Conservation (phyloP, 2,113 vertebrate genomes). For the Talpa occidentalis region DNA sequence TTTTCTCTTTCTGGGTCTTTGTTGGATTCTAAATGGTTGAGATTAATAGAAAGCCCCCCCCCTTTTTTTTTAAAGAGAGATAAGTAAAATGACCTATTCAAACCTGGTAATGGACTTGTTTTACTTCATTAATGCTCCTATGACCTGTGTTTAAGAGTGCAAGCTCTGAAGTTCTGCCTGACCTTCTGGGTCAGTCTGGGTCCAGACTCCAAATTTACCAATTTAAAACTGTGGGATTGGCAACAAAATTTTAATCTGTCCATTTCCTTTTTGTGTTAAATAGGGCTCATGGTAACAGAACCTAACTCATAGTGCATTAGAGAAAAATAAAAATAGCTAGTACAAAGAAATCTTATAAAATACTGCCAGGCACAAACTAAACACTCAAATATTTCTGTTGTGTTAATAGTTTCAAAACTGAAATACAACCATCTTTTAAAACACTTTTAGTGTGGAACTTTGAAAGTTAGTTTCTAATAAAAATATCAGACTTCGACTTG, state of each 20-base stretch:
- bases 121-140: background rate
- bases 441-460: background rate
- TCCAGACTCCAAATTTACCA: background rate
- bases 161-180: background rate
- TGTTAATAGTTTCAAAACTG: constrained; percentile 12
- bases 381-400: background rate
- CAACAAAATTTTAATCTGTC: background rate
- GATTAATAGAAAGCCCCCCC: background rate
- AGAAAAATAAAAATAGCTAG: background rate
- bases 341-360: background rate
- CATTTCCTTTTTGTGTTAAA: background rate
- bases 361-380: background rate
- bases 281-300: background rate
- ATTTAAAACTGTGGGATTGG: background rate
- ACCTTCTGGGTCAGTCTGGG: background rate
- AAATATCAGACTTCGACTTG: background rate
- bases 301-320: background rate
- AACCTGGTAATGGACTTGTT: background rate
- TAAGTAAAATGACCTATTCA: background rate
- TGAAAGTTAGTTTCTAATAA: background rate
- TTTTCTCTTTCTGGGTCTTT: background rate
- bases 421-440: constrained; percentile 4
- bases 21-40: background rate
- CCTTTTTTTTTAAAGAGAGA: background rate
- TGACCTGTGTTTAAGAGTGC: background rate